Evolutionary conservation across 2,797 vertebrate species (phyloP), one percentile per base, ranked within the genome.

Genomic region (Crocidura indochinensis): DNA sequence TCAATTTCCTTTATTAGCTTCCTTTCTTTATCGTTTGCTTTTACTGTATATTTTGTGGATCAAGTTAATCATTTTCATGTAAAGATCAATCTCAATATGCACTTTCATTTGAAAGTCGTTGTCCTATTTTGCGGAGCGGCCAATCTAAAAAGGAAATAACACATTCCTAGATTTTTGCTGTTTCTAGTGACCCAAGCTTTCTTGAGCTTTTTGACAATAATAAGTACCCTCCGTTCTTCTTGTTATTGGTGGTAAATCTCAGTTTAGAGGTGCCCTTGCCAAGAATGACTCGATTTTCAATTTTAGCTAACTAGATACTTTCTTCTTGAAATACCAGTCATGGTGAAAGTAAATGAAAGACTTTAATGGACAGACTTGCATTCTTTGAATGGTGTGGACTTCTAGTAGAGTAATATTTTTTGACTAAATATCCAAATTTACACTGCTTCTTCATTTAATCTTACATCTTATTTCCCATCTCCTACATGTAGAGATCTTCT

Each of bases 1-100:
- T 98, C 97, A 97, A 97, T 97, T 95, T 91, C 92, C 93, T 96
- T 96, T 97, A 97, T 97, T 97, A 97, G 96, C 93, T 95, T 94
- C 90, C 95, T 97, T 96, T 97, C 91, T 95, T 96, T 96, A 96
- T 96, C 44, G 11, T 89, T 95, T 95, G 90, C 87, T 94, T 95
- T 95, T 81, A 92, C 86, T 94, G 75, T 94, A 94, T n/a, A 15
- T 88, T 96, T 95, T 95, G 87, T 88, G 87, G 78, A 94, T 93
- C 71, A 44, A 91, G 90, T 94, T 94, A 94, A 96, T 95, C 90
- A 96, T 96, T 94, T 95, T 93, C 81, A 94, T 83, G 78, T 79
- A 85, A 94, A 94, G 90, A 96, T 95, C 94, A 95, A 95, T 94
- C 94, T 93, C 90, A 80, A 92, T 89, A 82, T 74, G 78, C 0